A percentile compares a stretch with the other conserved stretches of the same genome.
phyloP scores from a whole-genome alignment of 2,888 invertebrate genomes.

The Eristalis pertinax region DNA sequence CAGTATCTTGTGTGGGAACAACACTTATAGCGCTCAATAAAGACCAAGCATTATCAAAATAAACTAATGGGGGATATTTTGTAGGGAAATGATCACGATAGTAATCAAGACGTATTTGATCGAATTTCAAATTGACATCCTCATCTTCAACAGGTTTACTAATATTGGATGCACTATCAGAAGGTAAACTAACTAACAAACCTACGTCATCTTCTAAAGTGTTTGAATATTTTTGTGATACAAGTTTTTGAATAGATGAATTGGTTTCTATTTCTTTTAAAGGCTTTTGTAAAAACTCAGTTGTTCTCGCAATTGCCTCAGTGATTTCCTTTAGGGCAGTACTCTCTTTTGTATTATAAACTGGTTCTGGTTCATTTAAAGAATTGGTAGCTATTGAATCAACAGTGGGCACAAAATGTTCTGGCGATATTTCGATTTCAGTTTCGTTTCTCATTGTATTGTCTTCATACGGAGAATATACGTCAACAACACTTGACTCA shows the following conservation, averaged over 20 bases:
- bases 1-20: not conserved
- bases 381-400: constrained; percentile 30
- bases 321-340: constrained; percentile 69
- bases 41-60: constrained; percentile 35
- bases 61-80: constrained; percentile 18
- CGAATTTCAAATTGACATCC: not conserved
- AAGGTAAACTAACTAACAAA: not conserved
- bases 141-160: not conserved
- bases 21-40: not conserved
- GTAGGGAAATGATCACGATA: constrained; percentile 42
- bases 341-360: constrained; percentile 40
- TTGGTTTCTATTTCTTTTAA: constrained; percentile 16
- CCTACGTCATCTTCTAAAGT: not conserved
- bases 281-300: constrained; percentile 68
- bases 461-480: not conserved
- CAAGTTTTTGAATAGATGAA: not conserved
- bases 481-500: constrained; percentile 30
- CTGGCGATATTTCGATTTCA: not conserved
- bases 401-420: constrained; percentile 48
- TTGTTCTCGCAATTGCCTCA: constrained; percentile 71
- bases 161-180: not conserved
- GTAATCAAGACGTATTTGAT: constrained; percentile 35
- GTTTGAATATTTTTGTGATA: not conserved
- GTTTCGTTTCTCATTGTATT: not conserved
- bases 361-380: not conserved